Evolutionary conservation across 2,888 invertebrate species (phyloP), one percentile per base, ranked within the genome.

Genomic region (Tortricodes alternella): DNA sequence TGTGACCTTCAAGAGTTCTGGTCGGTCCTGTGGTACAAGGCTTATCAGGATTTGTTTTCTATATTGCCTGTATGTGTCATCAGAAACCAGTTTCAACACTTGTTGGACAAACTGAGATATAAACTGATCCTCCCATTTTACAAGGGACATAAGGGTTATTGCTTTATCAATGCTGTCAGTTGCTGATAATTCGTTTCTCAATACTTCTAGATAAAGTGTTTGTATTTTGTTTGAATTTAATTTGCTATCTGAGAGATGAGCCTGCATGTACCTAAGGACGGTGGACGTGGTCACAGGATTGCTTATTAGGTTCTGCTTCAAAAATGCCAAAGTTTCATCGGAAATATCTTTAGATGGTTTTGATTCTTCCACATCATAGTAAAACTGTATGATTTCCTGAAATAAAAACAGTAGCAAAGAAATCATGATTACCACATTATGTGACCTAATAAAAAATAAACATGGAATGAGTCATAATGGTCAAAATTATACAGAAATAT

Each of bases 21-120:
- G 85, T 48, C 68, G 79, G 3, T 78, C 69, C 58, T 89, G 85
- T 18, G 87, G 80, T 49, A 91, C 75, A 3, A 91, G 73, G 63
- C 87, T 85, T 0, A 90, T 73, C 8, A 89, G 73, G 37, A 91
- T 83, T 73, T 90, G 91, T 65, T 90, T 91, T 59, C 84, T 79
- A 43, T 83, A 79, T 57, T 89, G 90, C 62, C 81, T 82, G 48
- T 76, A 80, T 29, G 67, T 67, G 53, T 89, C 89, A 61, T 80
- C 82, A 39, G 82, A 78, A 11, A 89, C 68, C 50, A 76, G 77
- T 53, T 74, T 78, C 15, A 90, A 63, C 59, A 89, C 72, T 55
- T 83, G 71, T 37, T 77, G 73, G 11, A 74, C 65, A 62, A 89
- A 87, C 23, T 74, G 68, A 8, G 79, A 64, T 13, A 83, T 58